A percentile compares a stretch with the other conserved stretches of the same genome.
phyloP scores from a whole-genome alignment of 2,888 invertebrate species.

The Listrodromus nycthemerus region DNA sequence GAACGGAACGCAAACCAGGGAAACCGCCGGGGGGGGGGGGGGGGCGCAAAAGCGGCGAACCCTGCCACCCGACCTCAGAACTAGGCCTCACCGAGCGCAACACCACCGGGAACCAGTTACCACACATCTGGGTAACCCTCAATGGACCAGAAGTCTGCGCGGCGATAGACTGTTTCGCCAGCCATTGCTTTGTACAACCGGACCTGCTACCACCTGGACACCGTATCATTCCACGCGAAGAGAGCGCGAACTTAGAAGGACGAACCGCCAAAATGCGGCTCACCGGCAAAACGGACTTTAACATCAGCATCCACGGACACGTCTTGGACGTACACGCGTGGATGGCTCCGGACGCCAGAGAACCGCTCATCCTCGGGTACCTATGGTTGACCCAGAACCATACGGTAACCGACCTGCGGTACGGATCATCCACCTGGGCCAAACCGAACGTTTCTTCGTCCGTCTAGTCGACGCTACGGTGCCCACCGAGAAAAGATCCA shows the following conservation, averaged over 20 bases:
- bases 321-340: neutral
- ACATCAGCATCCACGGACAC: neutral
- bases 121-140: constrained; percentile 13
- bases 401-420: neutral
- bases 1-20: neutral
- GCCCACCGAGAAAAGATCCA: neutral
- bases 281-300: neutral
- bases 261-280: neutral
- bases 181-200: constrained; percentile 12
- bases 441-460: neutral
- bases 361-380: constrained; percentile 19
- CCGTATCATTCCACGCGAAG: neutral
- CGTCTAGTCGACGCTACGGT: neutral
- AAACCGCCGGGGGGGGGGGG: constrained; percentile 8
- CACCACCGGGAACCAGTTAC: neutral
- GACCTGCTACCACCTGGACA: neutral
- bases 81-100: neutral
- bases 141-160: neutral
- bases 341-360: constrained; percentile 9
- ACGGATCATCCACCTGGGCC: constrained; percentile 20
- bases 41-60: constrained; percentile 5
- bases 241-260: too few relatives aligned
- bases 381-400: neutral
- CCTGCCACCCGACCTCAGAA: constrained; percentile 3
- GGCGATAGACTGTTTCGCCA: constrained; percentile 23